A percentile compares a stretch with the other conserved stretches of the same genome.
phyloP scores from a whole-genome alignment of 2,797 vertebrate genomes.

The Tangara arthus region DNA sequence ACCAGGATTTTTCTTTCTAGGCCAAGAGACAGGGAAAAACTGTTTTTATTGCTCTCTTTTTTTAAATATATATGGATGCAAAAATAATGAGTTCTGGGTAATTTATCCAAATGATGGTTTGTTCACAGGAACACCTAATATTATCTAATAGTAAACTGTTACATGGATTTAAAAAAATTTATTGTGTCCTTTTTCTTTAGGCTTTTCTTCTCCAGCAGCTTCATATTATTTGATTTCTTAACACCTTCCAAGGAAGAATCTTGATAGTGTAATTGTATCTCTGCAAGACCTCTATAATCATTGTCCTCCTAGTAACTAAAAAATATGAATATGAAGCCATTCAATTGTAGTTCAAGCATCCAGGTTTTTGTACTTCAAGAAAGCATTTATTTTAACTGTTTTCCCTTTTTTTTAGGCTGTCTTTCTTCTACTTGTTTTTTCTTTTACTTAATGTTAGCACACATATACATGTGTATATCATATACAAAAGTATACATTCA shows the following conservation, averaged over 20 bases:
- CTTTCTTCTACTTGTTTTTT: background rate
- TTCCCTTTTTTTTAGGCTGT: background rate
- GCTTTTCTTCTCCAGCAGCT: background rate
- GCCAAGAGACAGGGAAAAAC: background rate
- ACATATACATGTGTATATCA: accelerated
- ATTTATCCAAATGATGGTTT: background rate
- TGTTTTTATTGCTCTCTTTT: background rate
- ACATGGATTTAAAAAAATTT: background rate
- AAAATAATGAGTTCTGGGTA: background rate
- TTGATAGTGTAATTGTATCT: background rate
- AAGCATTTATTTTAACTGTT: background rate
- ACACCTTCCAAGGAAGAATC: background rate
- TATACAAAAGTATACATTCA: background rate
- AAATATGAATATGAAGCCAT: background rate
- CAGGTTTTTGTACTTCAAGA: background rate
- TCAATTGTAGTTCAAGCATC: background rate
- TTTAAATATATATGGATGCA: background rate
- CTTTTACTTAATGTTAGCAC: background rate
- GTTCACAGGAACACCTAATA: background rate
- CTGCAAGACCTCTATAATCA: background rate
- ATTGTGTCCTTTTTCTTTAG: background rate
- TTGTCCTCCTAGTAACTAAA: background rate
- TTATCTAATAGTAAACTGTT: background rate
- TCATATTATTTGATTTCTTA: background rate
- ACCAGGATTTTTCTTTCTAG: conserved; percentile 31